Base-by-base conservation (phyloP, 2,888 invertebrate genomes). In the Morpho deidamia region DNA sequence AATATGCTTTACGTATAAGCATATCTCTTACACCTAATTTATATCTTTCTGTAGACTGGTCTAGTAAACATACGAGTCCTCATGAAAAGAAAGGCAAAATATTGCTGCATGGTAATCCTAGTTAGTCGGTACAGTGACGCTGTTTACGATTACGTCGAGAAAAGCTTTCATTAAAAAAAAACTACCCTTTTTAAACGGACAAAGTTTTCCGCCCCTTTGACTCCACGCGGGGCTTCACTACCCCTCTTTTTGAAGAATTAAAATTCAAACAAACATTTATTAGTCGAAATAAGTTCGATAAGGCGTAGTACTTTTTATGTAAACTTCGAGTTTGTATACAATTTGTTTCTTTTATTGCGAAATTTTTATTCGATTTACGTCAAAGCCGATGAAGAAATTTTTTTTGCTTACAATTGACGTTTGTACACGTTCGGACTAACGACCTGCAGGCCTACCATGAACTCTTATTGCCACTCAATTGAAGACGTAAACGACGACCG, bases 171-270 rank as follows among this genome's bases (percentile, higher is more conserved):
- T 50, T 51, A 53, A 23, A 23, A 23, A 23, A 23, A 23, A 51
- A 46, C n/a, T 37, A 40, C 46, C 50, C 57, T 51, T 53, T 48
- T 45, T 49, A 51, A 43, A 42, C 40, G 55, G 46, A 55, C 56
- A 48, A 56, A 56, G 52, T 56, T 56, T 56, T 47, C 44, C 55
- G 45, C 41, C 44, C 53, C 48, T 34, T 47, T 44, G 41, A 53
- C 48, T 52, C 46, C 52, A 42, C 50, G 48, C 33, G 41, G 7
- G 33, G 7, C 32, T 38, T 32, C 7, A 23, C 40, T 33, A 49
- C n/a, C 37, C 39, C 37, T 41, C 37, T 40, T 48, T 45, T 45
- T 33, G 43, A 56, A 39, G 39, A 45, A 44, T 44, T 48, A 41
- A 48, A 48, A 48, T 41, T 39, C 33, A 34, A 44, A 44, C 44